A percentile compares a stretch with the other conserved stretches of the same genome.
Conservation (phyloP, 2,797 vertebrate species). For the Sebastes dallii region DNA sequence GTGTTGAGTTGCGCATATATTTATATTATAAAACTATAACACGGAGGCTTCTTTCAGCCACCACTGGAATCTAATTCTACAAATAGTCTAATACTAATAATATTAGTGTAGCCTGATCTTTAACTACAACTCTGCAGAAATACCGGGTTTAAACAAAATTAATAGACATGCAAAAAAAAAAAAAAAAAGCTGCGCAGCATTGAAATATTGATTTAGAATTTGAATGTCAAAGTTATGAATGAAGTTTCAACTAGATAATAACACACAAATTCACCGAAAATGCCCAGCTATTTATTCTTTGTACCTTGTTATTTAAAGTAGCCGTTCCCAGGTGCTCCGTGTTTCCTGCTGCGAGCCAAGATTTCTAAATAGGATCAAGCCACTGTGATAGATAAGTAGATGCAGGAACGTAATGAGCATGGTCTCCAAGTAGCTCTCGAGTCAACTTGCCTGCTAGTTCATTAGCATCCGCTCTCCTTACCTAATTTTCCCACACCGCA, state of each 20-base stretch:
- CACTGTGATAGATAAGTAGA: background rate
- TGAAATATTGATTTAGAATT: too few relatives aligned
- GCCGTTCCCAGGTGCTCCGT: background rate
- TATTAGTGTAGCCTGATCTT: too few relatives aligned
- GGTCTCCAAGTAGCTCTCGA: conserved; percentile 23
- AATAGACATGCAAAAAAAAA: too few relatives aligned
- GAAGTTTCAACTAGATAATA: background rate
- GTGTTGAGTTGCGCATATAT: too few relatives aligned
- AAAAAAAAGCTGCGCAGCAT: too few relatives aligned
- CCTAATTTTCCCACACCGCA: conserved; percentile 13
- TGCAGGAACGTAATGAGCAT: conserved; percentile 16
- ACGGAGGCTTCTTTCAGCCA: too few relatives aligned
- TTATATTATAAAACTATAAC: too few relatives aligned
- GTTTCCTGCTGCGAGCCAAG: background rate
- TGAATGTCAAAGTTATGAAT: too few relatives aligned
- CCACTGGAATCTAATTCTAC: too few relatives aligned
- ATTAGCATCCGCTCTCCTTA: conserved; percentile 37
- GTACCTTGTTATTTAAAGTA: background rate
- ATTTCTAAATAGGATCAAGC: conserved; percentile 2
- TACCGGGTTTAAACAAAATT: too few relatives aligned
- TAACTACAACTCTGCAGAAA: too few relatives aligned
- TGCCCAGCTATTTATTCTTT: background rate
- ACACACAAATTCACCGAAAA: background rate
- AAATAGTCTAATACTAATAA: too few relatives aligned
- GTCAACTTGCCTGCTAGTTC: conserved; percentile 41